Percentiles rank a stretch among this genome's conserved stretches.
These are phyloP conservation scores for Vesta saturnalis DNA, from an alignment of 2,888 invertebrate genomes.

Conservation along the genomic window DNA sequence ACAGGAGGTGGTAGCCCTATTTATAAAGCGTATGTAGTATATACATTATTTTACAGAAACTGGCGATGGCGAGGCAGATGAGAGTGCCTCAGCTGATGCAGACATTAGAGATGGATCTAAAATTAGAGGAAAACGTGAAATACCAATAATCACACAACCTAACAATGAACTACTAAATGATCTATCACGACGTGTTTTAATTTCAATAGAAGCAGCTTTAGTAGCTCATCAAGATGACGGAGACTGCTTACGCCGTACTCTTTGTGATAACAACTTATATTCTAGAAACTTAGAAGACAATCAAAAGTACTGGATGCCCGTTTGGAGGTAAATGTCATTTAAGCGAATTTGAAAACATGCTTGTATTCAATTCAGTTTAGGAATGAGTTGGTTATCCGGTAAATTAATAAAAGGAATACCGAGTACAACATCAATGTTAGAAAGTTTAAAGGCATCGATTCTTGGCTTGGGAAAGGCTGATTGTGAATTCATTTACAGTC, in stretches of 20 bases:
- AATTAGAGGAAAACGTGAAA: conserved; percentile 56
- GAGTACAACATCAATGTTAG: conserved; percentile 64
- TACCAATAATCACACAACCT: conserved; percentile 48
- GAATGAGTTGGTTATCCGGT: conserved; percentile 80
- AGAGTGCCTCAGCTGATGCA: conserved; percentile 21
- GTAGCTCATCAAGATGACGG: conserved; percentile 65
- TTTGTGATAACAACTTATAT: conserved; percentile 75
- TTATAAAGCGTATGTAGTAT: conserved; percentile 24
- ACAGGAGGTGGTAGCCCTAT: conserved; percentile 26
- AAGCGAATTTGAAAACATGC: conserved; percentile 7
- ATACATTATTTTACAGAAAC: conserved; percentile 28
- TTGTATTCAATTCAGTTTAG: conserved; percentile 65
- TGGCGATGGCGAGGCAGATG: conserved; percentile 28
- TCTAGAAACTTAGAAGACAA: conserved; percentile 67
- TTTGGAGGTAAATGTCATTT: conserved; percentile 72
- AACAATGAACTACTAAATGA: conserved; percentile 64
- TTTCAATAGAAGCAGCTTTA: conserved; percentile 68
- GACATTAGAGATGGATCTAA: conserved; percentile 61
- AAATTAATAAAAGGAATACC: conserved; percentile 58
- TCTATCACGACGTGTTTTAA: conserved; percentile 65
- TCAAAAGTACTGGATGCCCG: conserved; percentile 75
- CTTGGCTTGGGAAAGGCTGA: conserved; percentile 75
- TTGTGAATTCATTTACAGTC: conserved; percentile 70
- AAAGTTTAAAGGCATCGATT: conserved; percentile 72
- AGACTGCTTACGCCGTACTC: conserved; percentile 69